Base-by-base conservation (phyloP, 2,797 vertebrate species). In the Falco rusticolus region DNA sequence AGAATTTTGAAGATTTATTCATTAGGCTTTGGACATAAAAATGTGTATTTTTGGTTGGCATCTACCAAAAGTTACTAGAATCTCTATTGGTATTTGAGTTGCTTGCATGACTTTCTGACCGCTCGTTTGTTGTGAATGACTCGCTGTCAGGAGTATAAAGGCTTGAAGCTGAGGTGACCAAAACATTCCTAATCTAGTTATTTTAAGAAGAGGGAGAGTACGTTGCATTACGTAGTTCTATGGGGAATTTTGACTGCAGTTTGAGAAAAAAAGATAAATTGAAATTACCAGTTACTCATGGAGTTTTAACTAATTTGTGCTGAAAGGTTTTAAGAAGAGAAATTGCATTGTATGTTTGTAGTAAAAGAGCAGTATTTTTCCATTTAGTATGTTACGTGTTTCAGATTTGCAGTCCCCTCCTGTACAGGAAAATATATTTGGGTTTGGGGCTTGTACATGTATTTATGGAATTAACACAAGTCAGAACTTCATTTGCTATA, bases 181-280 rank as follows among this genome's bases (percentile, higher is more conserved):
- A 31, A 82, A 29, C 39, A 47, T 19, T 63, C 41, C 45, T 19
- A 60, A 24, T 8, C 7, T 19, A 17, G 31, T 65, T 1, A 3
- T 50, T 59, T 63, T 25, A 37, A 59, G 57, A 28, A 75, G 41
- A n/a, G 10, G 26, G 51, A 5, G 9, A 28, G 25, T 26, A 9
- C 9, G 2, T 33, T 51, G 53, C 1, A 1, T 26, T 17, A n/a
- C 29, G 41, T 24, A 43, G 4, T n/a, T 54, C 29, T 47, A 0
- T 29, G n/a, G 43, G 48, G 48, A 51, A 8, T 48, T 19, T 6
- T 33, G 39, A 34, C 41, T 66, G 64, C 13, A 37, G 37, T 39
- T 70, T 17, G 53, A 57, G 34, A 5, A 12, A 47, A 45, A 56
- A n/a, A 78, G 33, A 13, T 16, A 57, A 43, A 72, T 18, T 56